Percentiles rank a stretch among this genome's conserved stretches.
phyloP scores from a whole-genome alignment of 2,113 vertebrate species.

The Ancistrus triradiatus region DNA sequence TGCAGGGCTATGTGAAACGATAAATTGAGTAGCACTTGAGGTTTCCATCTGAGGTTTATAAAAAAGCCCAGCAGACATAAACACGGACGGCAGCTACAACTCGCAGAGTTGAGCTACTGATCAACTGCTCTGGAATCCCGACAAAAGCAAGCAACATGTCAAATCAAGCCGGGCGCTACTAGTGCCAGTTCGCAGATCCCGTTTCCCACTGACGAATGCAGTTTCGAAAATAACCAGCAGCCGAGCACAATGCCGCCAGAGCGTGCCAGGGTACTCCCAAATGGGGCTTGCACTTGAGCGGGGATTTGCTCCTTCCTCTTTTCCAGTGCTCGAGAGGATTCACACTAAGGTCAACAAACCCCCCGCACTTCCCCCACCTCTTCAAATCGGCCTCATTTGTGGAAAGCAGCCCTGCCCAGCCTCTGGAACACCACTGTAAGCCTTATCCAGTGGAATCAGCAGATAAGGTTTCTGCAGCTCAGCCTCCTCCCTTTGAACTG shows the following conservation, averaged over 20 bases:
- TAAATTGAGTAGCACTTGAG: too few relatives aligned
- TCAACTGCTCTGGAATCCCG: too few relatives aligned
- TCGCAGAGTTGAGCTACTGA: too few relatives aligned
- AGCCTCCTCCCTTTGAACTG: slow-evolving; percentile 31
- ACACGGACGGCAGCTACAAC: too few relatives aligned
- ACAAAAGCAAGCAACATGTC: too few relatives aligned
- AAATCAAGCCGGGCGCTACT: not conserved
- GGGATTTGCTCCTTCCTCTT: not conserved
- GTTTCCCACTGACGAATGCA: slow-evolving; percentile 36
- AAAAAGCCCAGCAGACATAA: too few relatives aligned
- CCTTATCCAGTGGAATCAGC: slow-evolving; percentile 20
- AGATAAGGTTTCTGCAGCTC: slow-evolving; percentile 42
- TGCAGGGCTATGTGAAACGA: too few relatives aligned
- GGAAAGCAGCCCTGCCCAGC: slow-evolving; percentile 20
- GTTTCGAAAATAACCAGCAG: slow-evolving; percentile 37
- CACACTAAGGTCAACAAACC: not conserved
- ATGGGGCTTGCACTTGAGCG: slow-evolving; percentile 33
- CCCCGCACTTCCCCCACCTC: slow-evolving; percentile 1
- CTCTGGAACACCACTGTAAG: slow-evolving; percentile 31
- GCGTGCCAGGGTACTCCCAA: slow-evolving; percentile 42
- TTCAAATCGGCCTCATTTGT: slow-evolving; percentile 13
- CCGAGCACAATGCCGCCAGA: slow-evolving; percentile 53
- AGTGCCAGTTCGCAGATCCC: slow-evolving; percentile 29
- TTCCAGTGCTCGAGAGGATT: not conserved
- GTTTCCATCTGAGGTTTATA: too few relatives aligned